These are phyloP conservation scores for Ursus arctos DNA, from an alignment of 2,113 vertebrate species.

Conservation along the genomic window DNA sequence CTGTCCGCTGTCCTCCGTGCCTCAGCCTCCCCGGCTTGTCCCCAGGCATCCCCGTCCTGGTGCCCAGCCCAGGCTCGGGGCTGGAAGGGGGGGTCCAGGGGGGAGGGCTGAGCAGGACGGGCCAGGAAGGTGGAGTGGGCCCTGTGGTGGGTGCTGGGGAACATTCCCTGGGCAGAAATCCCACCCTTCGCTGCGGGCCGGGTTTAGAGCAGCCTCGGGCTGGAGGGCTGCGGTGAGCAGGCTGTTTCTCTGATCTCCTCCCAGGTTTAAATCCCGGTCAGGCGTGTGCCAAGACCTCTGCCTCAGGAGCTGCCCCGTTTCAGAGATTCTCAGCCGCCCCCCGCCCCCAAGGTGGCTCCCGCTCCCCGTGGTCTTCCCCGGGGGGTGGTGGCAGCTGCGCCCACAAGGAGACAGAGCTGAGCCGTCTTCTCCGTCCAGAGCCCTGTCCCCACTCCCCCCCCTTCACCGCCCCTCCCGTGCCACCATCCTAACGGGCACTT, in stretches of 20 bases:
- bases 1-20: not conserved
- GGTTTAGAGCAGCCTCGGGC: not conserved
- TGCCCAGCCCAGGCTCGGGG: not conserved
- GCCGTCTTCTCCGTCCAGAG: not conserved
- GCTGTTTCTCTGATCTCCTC: not conserved
- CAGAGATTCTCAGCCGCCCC: not conserved
- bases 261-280: constrained; percentile 13
- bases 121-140: not conserved
- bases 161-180: not conserved
- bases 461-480: not conserved
- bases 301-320: not conserved
- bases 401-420: accelerated
- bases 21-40: not conserved
- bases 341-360: accelerated
- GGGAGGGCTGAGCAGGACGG: not conserved
- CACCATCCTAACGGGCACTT: not conserved
- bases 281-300: constrained; percentile 20
- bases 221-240: not conserved
- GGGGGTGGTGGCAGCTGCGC: not conserved
- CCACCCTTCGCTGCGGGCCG: accelerated
- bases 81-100: not conserved
- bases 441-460: not conserved
- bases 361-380: not conserved
- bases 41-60: not conserved
- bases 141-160: not conserved